Evolutionary conservation across 2,113 vertebrate species (phyloP), one percentile per base, ranked within the genome.

Genomic region (Rhipidura dahli): DNA sequence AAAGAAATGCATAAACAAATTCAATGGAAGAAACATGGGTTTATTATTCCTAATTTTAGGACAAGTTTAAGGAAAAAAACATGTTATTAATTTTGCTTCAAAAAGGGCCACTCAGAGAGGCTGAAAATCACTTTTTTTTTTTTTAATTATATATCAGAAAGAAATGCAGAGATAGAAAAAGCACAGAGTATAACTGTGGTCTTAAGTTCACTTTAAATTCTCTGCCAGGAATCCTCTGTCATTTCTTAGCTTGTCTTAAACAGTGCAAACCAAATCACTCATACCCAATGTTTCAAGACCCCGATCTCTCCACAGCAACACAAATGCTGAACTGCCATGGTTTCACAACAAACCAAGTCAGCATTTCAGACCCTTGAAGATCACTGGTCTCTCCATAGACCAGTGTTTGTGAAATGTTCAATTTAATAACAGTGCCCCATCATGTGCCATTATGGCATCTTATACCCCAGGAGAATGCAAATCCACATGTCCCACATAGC

Each of bases 401-500:
- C 59, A 83, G 11, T 31, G 22, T 71, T 64, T 90, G 31, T 56
- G 49, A 93, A 86, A 56, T 11, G 20, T 44, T 86, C 33, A 27
- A 0, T 71, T 61, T 64, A 83, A 78, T 45, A 47, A 40, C 39
- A 15, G 19, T 54, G 79, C 63, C 59, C 21, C 0, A 45, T 30
- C 28, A 5, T 23, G 20, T 53, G 28, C 26, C 28, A 24, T 50
- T 60, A 45, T 17, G 18, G 13, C 14, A 28, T 23, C 19, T 45
- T 35, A 37, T 13, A 40, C 5, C 11, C 14, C 7, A 13, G 27
- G 71, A 88, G 85, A 90, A 83, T 26, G 35, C 33, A 85, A 92
- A 65, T 50, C 51, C 5, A 0, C 2, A 5, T 54, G 39, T 63
- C 50, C 51, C 40, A 53, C 40, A 50, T 0, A 31, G 14, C 0